Conservation (phyloP, 2,113 vertebrate species). For the Phylloscopus trochilus region DNA sequence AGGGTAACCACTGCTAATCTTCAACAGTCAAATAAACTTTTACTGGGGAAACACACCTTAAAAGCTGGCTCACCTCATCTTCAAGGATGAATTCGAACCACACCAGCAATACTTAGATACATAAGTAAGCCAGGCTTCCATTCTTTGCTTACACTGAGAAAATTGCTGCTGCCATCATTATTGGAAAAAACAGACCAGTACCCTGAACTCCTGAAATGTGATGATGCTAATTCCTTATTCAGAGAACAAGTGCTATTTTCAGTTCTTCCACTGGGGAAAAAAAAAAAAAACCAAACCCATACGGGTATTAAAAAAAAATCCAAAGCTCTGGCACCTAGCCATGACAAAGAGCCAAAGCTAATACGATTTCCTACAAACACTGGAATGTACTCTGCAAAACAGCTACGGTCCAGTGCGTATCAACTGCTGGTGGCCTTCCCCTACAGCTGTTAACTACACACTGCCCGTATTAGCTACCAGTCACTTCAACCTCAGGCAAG, state of each 20-base stretch:
- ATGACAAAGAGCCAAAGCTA: constrained; percentile 17
- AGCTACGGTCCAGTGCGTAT: not conserved
- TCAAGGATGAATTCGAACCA: not conserved
- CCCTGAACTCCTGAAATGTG: not conserved
- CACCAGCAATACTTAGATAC: not conserved
- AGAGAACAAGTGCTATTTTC: constrained; percentile 3
- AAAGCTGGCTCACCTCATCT: not conserved
- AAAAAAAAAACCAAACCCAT: accelerated
- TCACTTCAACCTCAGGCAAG: not conserved
- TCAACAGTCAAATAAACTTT: not conserved
- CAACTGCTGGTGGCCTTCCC: not conserved
- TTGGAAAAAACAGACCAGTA: not conserved
- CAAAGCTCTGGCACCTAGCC: not conserved
- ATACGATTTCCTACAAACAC: not conserved
- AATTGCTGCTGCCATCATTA: not conserved
- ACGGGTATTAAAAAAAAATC: not conserved
- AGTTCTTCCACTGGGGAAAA: not conserved
- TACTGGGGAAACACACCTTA: not conserved
- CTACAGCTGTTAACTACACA: not conserved
- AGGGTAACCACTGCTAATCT: not conserved
- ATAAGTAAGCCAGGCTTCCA: not conserved
- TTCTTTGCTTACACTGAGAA: not conserved
- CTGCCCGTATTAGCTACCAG: not conserved
- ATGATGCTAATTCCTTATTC: not conserved
- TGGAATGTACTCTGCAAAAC: not conserved